Percentiles rank a stretch among this genome's conserved stretches.
Conservation (phyloP, 2,113 vertebrate genomes). For the Platanista minor region DNA sequence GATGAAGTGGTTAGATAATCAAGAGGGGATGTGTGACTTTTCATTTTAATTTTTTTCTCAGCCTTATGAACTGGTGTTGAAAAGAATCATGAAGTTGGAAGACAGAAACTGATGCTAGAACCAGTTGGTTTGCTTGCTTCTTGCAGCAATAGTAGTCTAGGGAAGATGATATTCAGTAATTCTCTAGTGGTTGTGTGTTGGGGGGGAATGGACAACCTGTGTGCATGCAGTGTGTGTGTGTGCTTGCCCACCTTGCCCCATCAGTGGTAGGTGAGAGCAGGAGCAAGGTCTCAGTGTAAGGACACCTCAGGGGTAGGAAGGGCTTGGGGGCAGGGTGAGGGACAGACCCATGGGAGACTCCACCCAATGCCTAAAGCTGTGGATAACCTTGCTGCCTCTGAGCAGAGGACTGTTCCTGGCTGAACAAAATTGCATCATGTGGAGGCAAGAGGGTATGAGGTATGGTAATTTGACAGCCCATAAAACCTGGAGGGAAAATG, state of each 20-base stretch:
- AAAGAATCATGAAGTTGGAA: background rate
- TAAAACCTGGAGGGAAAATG: background rate
- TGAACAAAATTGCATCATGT: background rate
- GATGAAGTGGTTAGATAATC: slow-evolving; percentile 9
- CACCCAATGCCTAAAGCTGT: background rate
- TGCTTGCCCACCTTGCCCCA: background rate
- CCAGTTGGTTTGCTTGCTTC: slow-evolving; percentile 8
- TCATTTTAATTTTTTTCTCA: slow-evolving; percentile 7
- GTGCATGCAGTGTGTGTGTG: background rate
- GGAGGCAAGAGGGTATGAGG: background rate
- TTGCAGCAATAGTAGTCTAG: background rate
- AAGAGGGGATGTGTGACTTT: background rate
- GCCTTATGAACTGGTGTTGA: background rate
- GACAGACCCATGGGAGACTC: background rate
- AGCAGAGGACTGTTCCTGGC: background rate
- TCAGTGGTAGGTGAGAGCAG: background rate
- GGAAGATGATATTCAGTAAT: slow-evolving; percentile 22
- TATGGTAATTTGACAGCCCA: background rate
- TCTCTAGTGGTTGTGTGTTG: background rate
- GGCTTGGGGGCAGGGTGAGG: background rate
- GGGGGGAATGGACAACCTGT: background rate
- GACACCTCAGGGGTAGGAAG: background rate
- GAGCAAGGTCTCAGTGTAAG: background rate
- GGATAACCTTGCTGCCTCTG: background rate
- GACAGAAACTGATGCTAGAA: background rate